Base-by-base conservation (phyloP, 1,140 invertebrate species). In the Polypedilum vanderplanki region DNA sequence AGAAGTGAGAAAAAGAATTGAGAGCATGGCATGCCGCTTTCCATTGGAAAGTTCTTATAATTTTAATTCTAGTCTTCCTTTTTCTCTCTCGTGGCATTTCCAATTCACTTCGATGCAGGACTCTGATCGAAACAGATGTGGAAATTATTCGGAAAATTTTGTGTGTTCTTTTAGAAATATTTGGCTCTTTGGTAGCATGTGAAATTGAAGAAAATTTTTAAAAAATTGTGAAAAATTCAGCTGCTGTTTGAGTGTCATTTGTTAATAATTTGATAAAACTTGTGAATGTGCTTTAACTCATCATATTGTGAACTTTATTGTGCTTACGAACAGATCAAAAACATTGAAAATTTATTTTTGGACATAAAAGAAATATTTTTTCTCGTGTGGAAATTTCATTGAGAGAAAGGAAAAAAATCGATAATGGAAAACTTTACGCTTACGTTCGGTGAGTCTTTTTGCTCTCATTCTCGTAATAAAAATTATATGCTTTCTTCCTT, bases 361-460 rank as follows among this genome's bases (percentile, higher is more conserved):
- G 5, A 33, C 24, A 33, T 3, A 33, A 57, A 57, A 57, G n/a
- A 57, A 57, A 57, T 57, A 57, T 57, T 57, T 57, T 57, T 57
- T 57, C 24, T 33, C 18, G 17, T 70, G 65, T 70, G 65, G 65
- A 70, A 70, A 70, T 70, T 22, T 70, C 46, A 57, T 57, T 57
- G 46, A 57, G 46, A 57, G 46, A 70, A 18, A 70, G 10, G 18
- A 70, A 70, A 70, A 70, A 70, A 70, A 70, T 70, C 65, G 18
- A 70, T 70, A 70, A 70, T 70, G 65, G 65, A 70, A 70, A 70
- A 70, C 65, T 22, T 70, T 70, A 70, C 17, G 65, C 65, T 70
- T 18, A 70, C 65, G 65, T 70, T 70, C 65, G 65, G 65, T 70
- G 65, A 70, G 65, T 70, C 18, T 70, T 70, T 20, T 10, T 22